Evolutionary conservation across 2,113 vertebrate genomes (phyloP).

Genomic region (Pedetes capensis): DNA sequence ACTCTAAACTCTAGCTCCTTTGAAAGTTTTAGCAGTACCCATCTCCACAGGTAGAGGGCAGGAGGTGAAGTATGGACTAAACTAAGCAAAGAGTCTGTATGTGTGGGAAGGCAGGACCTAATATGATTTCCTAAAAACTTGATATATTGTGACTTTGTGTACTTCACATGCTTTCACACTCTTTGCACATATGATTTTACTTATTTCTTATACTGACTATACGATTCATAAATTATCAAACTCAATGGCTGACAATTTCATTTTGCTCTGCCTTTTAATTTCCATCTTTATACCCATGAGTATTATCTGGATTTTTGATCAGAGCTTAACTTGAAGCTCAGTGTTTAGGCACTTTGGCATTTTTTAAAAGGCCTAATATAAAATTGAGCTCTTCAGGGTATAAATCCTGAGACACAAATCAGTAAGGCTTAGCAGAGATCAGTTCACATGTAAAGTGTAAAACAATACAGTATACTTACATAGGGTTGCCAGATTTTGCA

Average conservation of each 20-base stretch:
- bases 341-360: neutral
- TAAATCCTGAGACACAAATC: neutral
- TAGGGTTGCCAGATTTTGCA: neutral
- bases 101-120: fast-evolving
- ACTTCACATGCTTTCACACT: fast-evolving
- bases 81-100: fast-evolving
- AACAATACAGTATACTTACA: neutral
- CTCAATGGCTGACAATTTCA: neutral
- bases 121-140: fast-evolving
- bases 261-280: neutral
- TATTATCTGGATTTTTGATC: neutral
- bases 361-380: neutral
- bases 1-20: too few species aligned
- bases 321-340: neutral
- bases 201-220: neutral
- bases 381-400: neutral
- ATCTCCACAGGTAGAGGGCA: neutral
- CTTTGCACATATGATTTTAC: neutral
- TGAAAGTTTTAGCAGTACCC: neutral
- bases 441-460: neutral
- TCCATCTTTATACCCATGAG: neutral
- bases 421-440: neutral
- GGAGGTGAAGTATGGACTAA: fast-evolving
- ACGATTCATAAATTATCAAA: neutral
- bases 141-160: neutral